Evolutionary conservation across 2,797 vertebrate genomes (phyloP).

Genomic region (Sciurus carolinensis): DNA sequence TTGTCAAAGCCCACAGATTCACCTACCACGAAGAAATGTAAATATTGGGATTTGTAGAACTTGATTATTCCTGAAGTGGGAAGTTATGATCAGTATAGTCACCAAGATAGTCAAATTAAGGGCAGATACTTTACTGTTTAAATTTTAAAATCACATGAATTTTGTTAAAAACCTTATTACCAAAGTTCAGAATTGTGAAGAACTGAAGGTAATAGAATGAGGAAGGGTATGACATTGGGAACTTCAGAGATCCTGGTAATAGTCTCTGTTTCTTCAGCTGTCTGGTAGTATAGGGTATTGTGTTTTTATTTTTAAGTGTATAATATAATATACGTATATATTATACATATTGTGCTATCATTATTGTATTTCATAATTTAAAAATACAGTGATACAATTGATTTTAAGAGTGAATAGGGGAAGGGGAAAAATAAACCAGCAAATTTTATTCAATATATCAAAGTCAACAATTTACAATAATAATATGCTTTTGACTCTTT

Average conservation of each 20-base stretch:
- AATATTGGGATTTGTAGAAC: background rate
- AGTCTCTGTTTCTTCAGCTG: background rate
- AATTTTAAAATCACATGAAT: background rate
- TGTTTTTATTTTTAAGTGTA: slow-evolving; percentile 26
- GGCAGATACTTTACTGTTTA: background rate
- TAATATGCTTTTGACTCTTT: slow-evolving; percentile 66
- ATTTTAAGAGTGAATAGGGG: background rate
- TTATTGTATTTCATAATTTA: slow-evolving; percentile 16
- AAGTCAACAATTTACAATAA: background rate
- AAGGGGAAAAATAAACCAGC: background rate
- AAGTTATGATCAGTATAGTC: background rate
- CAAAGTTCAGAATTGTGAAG: background rate
- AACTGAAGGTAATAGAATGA: background rate
- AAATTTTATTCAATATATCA: background rate
- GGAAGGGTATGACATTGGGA: background rate
- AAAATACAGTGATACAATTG: background rate
- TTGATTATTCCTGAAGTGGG: background rate
- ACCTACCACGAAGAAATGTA: background rate
- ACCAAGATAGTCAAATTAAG: background rate
- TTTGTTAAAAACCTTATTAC: background rate
- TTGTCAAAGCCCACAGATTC: background rate
- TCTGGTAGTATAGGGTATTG: background rate
- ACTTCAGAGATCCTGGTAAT: background rate
- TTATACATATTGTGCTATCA: background rate
- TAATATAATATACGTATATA: background rate